Base-by-base conservation (phyloP, 2,888 invertebrate species). In the Tetranychus piercei region DNA sequence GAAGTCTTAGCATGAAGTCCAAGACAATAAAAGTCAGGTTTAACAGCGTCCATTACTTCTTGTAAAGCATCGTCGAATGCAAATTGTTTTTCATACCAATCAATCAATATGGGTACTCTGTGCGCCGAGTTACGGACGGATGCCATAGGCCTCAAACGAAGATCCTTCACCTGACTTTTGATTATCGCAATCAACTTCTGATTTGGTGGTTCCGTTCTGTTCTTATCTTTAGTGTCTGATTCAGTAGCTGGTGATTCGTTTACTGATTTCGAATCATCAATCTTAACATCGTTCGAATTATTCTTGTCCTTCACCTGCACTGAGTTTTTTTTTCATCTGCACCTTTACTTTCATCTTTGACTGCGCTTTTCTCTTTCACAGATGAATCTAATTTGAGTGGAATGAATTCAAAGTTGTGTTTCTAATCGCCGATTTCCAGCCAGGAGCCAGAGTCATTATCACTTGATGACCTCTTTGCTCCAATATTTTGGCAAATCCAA, bases 1-100 rank as follows among this genome's bases (percentile, higher is more conserved):
- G 43, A 71, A 44, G 44, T 44, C 44, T 71, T 5, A n/a, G 34
- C 71, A 71, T 71, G 44, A 71, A 69, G 34, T 69, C 69, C 34
- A 69, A 23, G 11, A 69, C 34, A 11, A 69, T 23, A 7, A 69
- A n/a, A 11, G 34, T 69, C 69, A 6, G 69, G 69, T 23, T 69
- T 69, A 69, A 69, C 20, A 20, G 5, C 5, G 1, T 69, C 20
- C 22, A 69, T 69, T 15, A 69, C 69, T 69, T 69, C 20, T 23
- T 69, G 11, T 7, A 69, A 11, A 11, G 69, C 22, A 11, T 69
- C 69, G 34, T 69, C 34, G 11, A 69, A 23, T 5, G 69, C 69
- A 22, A 23, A 23, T 11, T 23, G 20, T 23, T 69, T 20, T 6
- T 11, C 11, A 8, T 71, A 71, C 43, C 43, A 71, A 71, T 44